phyloP scores from a whole-genome alignment of 2,113 vertebrate species.

The Chloropsis hardwickii region DNA sequence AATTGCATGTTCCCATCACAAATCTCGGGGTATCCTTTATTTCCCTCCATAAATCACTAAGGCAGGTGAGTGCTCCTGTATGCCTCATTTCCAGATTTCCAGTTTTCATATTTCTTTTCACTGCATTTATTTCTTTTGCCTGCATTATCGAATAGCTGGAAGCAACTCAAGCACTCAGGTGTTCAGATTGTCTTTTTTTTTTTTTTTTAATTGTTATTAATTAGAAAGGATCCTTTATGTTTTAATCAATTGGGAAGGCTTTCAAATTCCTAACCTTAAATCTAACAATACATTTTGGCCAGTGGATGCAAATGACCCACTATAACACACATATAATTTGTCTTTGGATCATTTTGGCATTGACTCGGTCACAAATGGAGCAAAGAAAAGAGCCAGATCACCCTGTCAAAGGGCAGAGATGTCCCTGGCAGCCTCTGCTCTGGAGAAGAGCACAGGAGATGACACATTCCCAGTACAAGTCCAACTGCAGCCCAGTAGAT shows the following conservation, averaged over 20 bases:
- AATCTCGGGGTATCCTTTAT: neutral
- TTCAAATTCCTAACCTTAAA: neutral
- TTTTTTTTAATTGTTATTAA: neutral
- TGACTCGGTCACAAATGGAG: neutral
- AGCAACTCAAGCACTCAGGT: neutral
- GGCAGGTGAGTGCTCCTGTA: neutral
- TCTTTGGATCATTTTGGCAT: neutral
- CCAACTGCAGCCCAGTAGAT: neutral
- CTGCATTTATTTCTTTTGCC: neutral
- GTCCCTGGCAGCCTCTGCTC: neutral
- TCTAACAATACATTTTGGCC: neutral
- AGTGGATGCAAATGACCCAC: neutral
- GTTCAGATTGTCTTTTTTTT: neutral
- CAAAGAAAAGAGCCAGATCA: neutral
- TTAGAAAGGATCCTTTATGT: neutral
- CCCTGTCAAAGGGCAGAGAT: neutral
- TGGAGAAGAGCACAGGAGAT: neutral
- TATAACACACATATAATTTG: neutral
- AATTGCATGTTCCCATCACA: neutral
- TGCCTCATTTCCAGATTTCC: neutral
- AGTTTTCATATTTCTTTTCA: neutral
- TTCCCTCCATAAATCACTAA: neutral
- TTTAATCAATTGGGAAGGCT: neutral
- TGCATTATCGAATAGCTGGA: neutral
- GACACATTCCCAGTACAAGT: neutral